These are phyloP conservation scores for Zenarchopterus dispar DNA, from an alignment of 2,797 vertebrate species.

Conservation along the genomic window DNA sequence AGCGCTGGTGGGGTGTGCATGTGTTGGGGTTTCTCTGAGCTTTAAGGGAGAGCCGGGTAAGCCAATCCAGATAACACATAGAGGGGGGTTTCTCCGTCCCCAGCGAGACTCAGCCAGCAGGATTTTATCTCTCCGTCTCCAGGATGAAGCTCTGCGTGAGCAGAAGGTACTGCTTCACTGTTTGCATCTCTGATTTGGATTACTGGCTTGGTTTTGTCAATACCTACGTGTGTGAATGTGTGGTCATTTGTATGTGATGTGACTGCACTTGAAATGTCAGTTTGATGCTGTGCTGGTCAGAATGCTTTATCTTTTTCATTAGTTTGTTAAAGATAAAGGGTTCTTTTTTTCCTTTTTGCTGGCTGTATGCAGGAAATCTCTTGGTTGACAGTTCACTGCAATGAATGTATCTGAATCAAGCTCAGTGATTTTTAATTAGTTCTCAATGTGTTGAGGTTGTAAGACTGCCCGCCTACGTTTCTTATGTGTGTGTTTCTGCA, in stretches of 20 bases:
- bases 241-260: conserved; percentile 54
- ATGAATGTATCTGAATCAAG: conserved; percentile 2
- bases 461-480: conserved; percentile 9
- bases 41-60: conserved; percentile 65
- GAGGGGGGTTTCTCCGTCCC: conserved; percentile 56
- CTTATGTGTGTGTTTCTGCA: conserved; percentile 7
- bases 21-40: conserved; percentile 68
- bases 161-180: conserved; percentile 71
- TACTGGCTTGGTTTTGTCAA: conserved; percentile 33
- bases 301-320: conserved; percentile 32
- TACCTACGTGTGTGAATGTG: conserved; percentile 22
- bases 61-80: conserved; percentile 58
- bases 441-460: conserved; percentile 1
- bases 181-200: conserved; percentile 61
- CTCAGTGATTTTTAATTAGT: conserved; percentile 9
- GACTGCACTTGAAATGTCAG: conserved; percentile 37
- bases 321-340: conserved; percentile 54
- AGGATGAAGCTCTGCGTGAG: conserved; percentile 78
- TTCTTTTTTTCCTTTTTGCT: conserved; percentile 11
- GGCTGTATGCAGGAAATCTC: conserved; percentile 32
- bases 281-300: conserved; percentile 47
- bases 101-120: conserved; percentile 50
- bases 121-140: conserved; percentile 58
- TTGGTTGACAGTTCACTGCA: conserved; percentile 5
- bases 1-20: conserved; percentile 39